Conservation (phyloP, 2,888 invertebrate species). For the Agonopterix subpropinquella region DNA sequence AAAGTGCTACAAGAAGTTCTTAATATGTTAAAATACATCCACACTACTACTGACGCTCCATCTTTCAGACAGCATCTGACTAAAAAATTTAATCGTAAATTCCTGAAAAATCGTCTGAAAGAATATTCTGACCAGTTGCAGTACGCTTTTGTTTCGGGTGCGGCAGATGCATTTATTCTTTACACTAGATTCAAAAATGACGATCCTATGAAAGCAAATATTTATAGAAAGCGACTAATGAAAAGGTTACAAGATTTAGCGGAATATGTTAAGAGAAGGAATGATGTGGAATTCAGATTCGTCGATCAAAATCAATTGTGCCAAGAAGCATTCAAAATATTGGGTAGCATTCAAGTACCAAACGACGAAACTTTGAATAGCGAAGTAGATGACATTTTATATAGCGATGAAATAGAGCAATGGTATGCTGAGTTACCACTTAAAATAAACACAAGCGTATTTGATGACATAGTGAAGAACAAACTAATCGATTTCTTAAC, state of each 20-base stretch:
- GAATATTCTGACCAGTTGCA: slow-evolving; percentile 17
- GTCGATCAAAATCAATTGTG: slow-evolving; percentile 20
- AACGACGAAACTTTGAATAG: slow-evolving; percentile 30
- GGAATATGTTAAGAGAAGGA: slow-evolving; percentile 20
- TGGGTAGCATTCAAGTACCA: slow-evolving; percentile 43
- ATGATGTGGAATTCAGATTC: slow-evolving; percentile 22
- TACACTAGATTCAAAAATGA: slow-evolving; percentile 29
- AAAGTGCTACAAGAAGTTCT: slow-evolving; percentile 22
- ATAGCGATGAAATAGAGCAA: slow-evolving; percentile 40
- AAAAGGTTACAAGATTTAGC: slow-evolving; percentile 26
- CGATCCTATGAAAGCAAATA: slow-evolving; percentile 29
- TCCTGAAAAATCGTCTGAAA: slow-evolving; percentile 12
- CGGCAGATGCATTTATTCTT: slow-evolving; percentile 34
- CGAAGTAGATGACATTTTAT: slow-evolving; percentile 43
- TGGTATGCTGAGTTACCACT: slow-evolving; percentile 39
- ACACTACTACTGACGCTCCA: slow-evolving; percentile 17
- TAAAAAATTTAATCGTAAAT: slow-evolving; percentile 20
- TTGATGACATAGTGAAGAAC: slow-evolving; percentile 21
- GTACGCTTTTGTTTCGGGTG: slow-evolving; percentile 21
- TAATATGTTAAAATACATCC: slow-evolving; percentile 20
- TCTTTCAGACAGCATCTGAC: slow-evolving; percentile 28
- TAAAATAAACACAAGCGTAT: slow-evolving; percentile 14
- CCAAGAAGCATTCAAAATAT: slow-evolving; percentile 22
- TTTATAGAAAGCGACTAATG: slow-evolving; percentile 32
- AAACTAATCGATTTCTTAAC: slow-evolving; percentile 29